A percentile compares a stretch with the other conserved stretches of the same genome.
These are phyloP conservation scores for Sorex araneus DNA, from an alignment of 2,113 vertebrate genomes.

Conservation along the genomic window DNA sequence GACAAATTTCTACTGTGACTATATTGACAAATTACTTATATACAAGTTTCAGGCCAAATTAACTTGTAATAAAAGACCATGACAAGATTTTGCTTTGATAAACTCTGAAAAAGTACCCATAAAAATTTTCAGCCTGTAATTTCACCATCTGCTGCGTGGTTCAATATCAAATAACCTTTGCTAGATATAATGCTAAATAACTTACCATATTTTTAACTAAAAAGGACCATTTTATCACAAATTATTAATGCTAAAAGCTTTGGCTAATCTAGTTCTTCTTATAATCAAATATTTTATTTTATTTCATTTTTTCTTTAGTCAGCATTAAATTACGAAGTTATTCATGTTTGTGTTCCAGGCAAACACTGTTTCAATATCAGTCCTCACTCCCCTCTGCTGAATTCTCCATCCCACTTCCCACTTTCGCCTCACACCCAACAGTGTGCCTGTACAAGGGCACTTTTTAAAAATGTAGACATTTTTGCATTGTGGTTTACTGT, in stretches of 20 bases:
- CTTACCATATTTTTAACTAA: conserved; percentile 59
- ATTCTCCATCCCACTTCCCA: too few relatives aligned
- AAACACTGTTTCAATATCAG: too few relatives aligned
- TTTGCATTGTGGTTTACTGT: too few relatives aligned
- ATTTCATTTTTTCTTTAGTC: background rate
- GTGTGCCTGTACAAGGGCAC: too few relatives aligned
- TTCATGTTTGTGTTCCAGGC: too few relatives aligned
- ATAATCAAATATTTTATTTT: background rate
- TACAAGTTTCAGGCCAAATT: conserved; percentile 55
- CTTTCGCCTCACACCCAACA: too few relatives aligned
- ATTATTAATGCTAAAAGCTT: background rate
- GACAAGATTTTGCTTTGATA: conserved; percentile 50
- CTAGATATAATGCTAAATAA: conserved; percentile 43
- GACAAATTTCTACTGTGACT: conserved; percentile 59
- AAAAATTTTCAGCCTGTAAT: conserved; percentile 62
- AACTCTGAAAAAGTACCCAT: conserved; percentile 67
- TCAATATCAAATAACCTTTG: conserved; percentile 38
- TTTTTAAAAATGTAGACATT: too few relatives aligned
- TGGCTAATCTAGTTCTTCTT: background rate
- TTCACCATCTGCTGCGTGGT: conserved; percentile 69
- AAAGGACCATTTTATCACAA: background rate
- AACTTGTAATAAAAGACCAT: conserved; percentile 70
- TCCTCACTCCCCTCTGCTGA: too few relatives aligned
- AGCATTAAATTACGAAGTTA: too few relatives aligned
- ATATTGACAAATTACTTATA: conserved; percentile 66